A percentile compares a stretch with the other conserved stretches of the same genome.
Evolutionary conservation across 2,888 invertebrate species (phyloP).

Genomic region (Pedicia rivosa): DNA sequence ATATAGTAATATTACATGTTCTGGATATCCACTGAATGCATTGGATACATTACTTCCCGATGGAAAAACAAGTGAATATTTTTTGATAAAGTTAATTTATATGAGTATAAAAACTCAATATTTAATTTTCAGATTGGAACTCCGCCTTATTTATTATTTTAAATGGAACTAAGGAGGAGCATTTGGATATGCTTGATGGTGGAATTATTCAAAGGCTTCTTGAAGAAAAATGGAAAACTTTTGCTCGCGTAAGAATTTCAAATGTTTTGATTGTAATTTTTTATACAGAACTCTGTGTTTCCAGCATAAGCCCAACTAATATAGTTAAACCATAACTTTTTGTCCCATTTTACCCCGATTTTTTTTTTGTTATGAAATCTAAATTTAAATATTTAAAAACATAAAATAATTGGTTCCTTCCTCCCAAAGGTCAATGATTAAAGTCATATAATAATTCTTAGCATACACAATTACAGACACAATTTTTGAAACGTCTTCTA

Average conservation of each 20-base stretch:
- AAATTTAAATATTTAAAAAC: no score
- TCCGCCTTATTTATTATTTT: slow-evolving; percentile 95
- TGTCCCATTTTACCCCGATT: no score
- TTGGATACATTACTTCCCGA: slow-evolving; percentile 89
- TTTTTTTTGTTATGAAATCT: no score
- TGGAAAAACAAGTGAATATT: slow-evolving; percentile 73
- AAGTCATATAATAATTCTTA: no score
- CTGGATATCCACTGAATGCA: slow-evolving; percentile 92
- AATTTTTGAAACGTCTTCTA: slow-evolving; percentile 80
- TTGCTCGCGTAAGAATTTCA: slow-evolving; percentile 59
- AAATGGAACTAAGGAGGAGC: slow-evolving; percentile 93
- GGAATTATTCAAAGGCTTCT: slow-evolving; percentile 93
- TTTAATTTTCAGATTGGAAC: slow-evolving; percentile 99
- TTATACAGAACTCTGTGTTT: not conserved
- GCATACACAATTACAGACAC: slow-evolving; percentile 41
- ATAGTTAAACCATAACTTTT: no score
- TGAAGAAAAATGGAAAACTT: slow-evolving; percentile 99
- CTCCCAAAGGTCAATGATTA: no score
- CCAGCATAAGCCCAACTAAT: no score
- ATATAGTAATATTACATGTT: slow-evolving; percentile 96
- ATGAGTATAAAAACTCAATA: not conserved
- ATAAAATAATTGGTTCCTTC: no score
- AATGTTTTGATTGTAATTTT: not conserved
- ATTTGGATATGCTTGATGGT: slow-evolving; percentile 96
- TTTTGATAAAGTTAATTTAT: not conserved